Base-by-base conservation (phyloP, 2,888 invertebrate species). In the Agriotes lineatus region DNA sequence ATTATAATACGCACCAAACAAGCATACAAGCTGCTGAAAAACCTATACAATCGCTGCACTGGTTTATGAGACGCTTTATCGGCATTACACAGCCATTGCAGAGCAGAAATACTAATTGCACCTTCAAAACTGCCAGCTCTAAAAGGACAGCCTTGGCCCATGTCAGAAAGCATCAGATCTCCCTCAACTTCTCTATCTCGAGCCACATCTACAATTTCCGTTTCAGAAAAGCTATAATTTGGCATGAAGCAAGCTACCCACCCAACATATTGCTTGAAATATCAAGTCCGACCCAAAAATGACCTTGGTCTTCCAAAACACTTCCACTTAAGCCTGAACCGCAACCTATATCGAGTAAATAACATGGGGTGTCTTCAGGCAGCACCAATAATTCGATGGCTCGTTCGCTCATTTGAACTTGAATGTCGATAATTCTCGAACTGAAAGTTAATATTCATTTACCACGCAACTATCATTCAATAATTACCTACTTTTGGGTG, bases 21-120 rank as follows among this genome's bases (percentile, higher is more conserved):
- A 0, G 96, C 93, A 86, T 95, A 99, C 10, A 99, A 86, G 7
- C 94, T 90, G 64, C 93, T 92, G 83, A 99, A 99, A 83, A 99
- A 99, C 79, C 89, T 92, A 72, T 93, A 90, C 16, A 99, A 86
- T 78, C 99, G 88, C 82, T 96, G 96, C 0, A 92, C 90, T 1
- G 99, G 98, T 79, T 94, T 91, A 81, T 99, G 97, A 56, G 89
- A 88, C 45, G 90, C 90, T 85, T 97, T 96, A 82, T 99, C 98
- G 1, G 98, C 97, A 88, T 99, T 98, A 80, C 99, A 99, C 0
- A 99, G 87, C 99, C 99, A 99, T 82, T 99, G 99, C 4, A 99
- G 85, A 0, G 99, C 99, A 25, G 97, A 98, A 67, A 96, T 93
- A 65, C 97, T 97, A 44, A 99, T 93, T 1, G 97, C 98, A 9